These are phyloP conservation scores for Alectura lathami DNA, from an alignment of 2,113 vertebrate genomes.

Conservation along the genomic window DNA sequence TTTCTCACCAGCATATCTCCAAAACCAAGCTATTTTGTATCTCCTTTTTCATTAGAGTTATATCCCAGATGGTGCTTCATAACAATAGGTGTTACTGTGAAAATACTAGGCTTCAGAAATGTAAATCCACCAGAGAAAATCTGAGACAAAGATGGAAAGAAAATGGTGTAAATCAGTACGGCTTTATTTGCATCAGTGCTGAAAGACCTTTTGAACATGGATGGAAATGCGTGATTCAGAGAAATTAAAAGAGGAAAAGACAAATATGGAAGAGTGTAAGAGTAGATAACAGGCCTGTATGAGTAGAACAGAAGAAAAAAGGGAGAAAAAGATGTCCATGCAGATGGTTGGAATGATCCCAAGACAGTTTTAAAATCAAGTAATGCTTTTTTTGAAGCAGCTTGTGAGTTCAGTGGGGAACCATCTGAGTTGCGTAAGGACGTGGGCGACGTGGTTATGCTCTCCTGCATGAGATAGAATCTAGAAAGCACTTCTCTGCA, in stretches of 20 bases:
- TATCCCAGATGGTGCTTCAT: constrained; percentile 60
- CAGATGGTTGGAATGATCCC: not conserved
- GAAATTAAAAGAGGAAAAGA: not conserved
- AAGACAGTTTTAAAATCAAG: not conserved
- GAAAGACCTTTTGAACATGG: not conserved
- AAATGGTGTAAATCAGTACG: not conserved
- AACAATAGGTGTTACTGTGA: constrained; percentile 65
- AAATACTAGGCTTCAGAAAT: constrained; percentile 57
- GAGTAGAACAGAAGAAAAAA: not conserved
- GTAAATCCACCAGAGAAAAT: constrained; percentile 46
- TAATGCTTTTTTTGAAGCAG: not conserved
- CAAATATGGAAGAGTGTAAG: not conserved
- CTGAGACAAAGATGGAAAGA: not conserved
- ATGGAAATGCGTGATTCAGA: not conserved
- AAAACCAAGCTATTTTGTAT: constrained; percentile 55
- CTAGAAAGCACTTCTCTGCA: not conserved
- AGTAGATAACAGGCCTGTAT: not conserved
- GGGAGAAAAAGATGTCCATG: not conserved
- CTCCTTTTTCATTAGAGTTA: constrained; percentile 52
- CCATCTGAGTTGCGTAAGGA: not conserved
- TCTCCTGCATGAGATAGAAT: not conserved
- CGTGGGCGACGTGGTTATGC: not conserved
- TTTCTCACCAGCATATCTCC: constrained; percentile 56
- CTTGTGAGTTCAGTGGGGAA: not conserved
- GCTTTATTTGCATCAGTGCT: not conserved